phyloP scores from a whole-genome alignment of 2,113 vertebrate species.

The Neolamprologus toae region DNA sequence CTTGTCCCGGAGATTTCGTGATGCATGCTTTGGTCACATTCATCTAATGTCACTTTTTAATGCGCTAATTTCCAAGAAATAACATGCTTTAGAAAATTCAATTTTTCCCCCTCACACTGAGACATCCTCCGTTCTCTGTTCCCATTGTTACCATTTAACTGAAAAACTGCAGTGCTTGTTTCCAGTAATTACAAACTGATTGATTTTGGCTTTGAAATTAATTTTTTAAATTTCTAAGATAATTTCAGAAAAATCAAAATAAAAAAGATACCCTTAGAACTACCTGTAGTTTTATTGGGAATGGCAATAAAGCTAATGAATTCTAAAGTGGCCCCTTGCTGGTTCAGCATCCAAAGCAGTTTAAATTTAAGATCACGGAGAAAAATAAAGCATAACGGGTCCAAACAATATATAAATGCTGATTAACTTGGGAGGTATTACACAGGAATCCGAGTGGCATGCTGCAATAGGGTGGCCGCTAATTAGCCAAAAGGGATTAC shows the following conservation, averaged over 20 bases:
- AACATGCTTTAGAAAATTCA: background rate
- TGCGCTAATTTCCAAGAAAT: background rate
- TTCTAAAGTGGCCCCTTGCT: background rate
- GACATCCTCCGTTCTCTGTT: background rate
- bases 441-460: background rate
- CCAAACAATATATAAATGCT: background rate
- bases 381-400: background rate
- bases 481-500: slow-evolving; percentile 50
- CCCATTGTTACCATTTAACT: background rate
- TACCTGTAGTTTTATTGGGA: background rate
- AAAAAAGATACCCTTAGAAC: background rate
- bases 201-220: background rate
- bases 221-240: background rate
- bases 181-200: background rate
- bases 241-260: background rate
- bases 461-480: slow-evolving; percentile 5
- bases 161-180: background rate
- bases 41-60: background rate
- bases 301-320: background rate
- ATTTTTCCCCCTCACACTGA: background rate
- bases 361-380: background rate
- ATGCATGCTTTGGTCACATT: background rate
- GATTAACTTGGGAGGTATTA: slow-evolving; percentile 1
- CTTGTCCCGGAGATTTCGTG: background rate
- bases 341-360: background rate